Evolutionary conservation across 64 coral and sea anemone genomes (phyloP).

Genomic region (Montipora capricornis): DNA sequence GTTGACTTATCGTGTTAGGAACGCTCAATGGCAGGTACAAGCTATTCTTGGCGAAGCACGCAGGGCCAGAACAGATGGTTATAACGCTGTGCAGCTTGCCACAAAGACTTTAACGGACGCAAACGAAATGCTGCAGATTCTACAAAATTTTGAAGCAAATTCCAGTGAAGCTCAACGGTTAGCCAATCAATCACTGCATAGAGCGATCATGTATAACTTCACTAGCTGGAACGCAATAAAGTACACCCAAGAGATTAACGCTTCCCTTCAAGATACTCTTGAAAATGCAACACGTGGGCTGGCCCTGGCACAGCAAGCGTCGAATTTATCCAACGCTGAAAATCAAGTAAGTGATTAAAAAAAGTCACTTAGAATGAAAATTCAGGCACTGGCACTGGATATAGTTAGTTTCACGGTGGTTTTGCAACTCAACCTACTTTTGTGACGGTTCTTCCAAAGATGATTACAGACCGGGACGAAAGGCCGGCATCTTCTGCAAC

Average conservation of each 20-base stretch:
- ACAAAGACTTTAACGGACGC: conserved; percentile 71
- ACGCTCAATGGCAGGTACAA: neutral
- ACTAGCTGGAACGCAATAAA: conserved; percentile 76
- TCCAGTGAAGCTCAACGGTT: conserved; percentile 65
- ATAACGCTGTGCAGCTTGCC: conserved; percentile 59
- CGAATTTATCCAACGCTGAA: conserved; percentile 56
- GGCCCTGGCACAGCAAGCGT: conserved; percentile 44
- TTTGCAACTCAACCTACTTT: too few relatives aligned
- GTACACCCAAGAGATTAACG: conserved; percentile 58
- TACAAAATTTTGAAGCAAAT: conserved; percentile 67
- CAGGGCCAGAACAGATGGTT: conserved; percentile 46
- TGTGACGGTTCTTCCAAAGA: too few relatives aligned
- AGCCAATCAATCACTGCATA: conserved; percentile 57
- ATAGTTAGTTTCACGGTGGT: too few relatives aligned
- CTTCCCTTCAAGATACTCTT: conserved; percentile 70
- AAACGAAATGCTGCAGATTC: conserved; percentile 80
- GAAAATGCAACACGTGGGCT: conserved; percentile 47
- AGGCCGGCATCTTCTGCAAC: too few relatives aligned
- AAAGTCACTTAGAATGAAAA: neutral
- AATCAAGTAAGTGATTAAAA: conserved; percentile 64
- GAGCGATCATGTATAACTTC: conserved; percentile 60
- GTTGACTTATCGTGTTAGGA: conserved; percentile 31
- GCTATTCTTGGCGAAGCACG: conserved; percentile 64
- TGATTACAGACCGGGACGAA: too few relatives aligned
- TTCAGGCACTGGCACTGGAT: neutral